Evolutionary conservation across 2,113 vertebrate species (phyloP).

Genomic region (Muntiacus reevesi): DNA sequence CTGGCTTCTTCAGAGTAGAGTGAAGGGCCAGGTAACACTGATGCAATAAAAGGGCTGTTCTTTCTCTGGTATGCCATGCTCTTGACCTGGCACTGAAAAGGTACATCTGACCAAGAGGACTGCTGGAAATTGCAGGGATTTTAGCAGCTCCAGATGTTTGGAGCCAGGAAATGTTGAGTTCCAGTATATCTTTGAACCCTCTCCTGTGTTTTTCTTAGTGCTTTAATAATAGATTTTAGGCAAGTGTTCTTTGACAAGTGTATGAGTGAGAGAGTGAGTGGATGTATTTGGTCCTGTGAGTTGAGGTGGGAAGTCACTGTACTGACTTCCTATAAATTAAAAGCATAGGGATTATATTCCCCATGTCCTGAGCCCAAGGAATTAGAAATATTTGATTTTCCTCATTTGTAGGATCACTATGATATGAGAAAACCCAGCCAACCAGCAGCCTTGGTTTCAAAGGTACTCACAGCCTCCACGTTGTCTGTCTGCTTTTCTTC

Average conservation of each 20-base stretch:
- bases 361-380: neutral
- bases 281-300: neutral
- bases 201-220: slow-evolving; percentile 1
- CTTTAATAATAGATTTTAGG: neutral
- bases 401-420: neutral
- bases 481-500: slow-evolving; percentile 40
- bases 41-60: neutral
- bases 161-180: neutral
- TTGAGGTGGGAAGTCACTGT: neutral
- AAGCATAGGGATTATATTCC: neutral
- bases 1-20: neutral
- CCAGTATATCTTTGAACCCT: neutral
- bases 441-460: slow-evolving; percentile 30
- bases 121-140: neutral
- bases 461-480: slow-evolving; percentile 68
- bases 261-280: neutral
- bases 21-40: neutral
- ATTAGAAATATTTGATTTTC: neutral
- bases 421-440: slow-evolving; percentile 27
- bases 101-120: neutral
- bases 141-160: neutral
- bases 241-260: neutral
- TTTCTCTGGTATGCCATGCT: neutral
- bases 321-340: neutral
- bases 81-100: neutral